Conservation (phyloP, 2,113 vertebrate species). For the Excalfactoria chinensis region DNA sequence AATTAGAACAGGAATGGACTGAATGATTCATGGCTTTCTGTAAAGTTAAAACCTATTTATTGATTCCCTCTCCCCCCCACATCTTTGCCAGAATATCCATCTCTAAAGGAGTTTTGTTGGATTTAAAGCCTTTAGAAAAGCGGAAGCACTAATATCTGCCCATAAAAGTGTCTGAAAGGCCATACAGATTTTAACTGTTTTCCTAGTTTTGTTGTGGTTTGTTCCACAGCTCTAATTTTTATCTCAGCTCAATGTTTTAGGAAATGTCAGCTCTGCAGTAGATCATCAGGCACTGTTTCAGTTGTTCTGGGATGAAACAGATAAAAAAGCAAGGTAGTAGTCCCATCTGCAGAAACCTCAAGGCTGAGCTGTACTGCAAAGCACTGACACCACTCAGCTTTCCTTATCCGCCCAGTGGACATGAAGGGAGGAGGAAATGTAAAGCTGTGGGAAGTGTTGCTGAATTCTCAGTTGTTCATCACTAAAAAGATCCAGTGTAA, state of each 20-base stretch:
- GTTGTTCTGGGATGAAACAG: neutral
- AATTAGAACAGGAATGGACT: neutral
- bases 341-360: neutral
- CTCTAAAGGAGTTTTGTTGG: neutral
- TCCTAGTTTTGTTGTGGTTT: neutral
- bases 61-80: neutral
- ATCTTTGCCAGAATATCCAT: neutral
- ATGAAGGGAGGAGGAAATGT: neutral
- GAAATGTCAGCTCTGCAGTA: neutral
- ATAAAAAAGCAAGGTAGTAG: neutral
- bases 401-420: neutral
- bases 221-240: neutral
- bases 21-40: neutral
- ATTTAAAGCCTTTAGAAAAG: neutral
- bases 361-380: neutral
- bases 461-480: neutral
- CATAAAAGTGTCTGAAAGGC: neutral
- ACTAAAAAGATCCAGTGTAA: neutral
- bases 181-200: neutral
- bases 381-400: neutral
- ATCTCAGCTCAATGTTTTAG: neutral
- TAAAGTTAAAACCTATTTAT: neutral
- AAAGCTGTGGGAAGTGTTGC: neutral
- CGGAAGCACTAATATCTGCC: rapidly evolving
- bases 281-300: neutral